Evolutionary conservation across 2,888 invertebrate species (phyloP), one percentile per base, ranked within the genome.

Genomic region (Aethes cnicana): DNA sequence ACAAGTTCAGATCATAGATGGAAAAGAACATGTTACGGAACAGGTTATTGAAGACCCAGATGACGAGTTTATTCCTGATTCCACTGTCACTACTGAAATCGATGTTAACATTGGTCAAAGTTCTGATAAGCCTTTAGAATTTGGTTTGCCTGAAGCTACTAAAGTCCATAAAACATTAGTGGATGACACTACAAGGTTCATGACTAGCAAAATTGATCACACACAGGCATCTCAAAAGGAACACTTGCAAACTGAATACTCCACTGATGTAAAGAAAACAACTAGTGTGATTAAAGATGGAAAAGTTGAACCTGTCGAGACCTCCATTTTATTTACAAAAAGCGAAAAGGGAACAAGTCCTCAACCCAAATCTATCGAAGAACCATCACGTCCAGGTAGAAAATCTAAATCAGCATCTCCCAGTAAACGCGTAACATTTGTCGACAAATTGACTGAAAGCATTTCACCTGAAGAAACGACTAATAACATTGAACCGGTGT

Each of bases 51-150:
- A 61, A 43, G 60, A 61, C 33, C 58, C 62, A 18, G 76, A 73
- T 69, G 93, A 93, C 48, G 75, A 79, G 53, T 78, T 61, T 48
- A 30, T 75, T 26, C 75, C 82, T 9, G 72, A 77, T 11, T 66
- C 78, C 1, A 79, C 77, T 23, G 58, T 81, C 0, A 74, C 71
- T 21, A 70, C 81, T 47, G 72, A 77, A 41, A 75, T 81, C 35
- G 66, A 77, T 48, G 62, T 82, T 0, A 71, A 74, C 42, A 60
- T 83, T 25, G 58, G 53, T 11, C 59, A 66, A 53, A 33, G 49
- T n/a, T 54, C 52, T 30, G 36, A 46, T 7, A 36, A n/a, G n/a
- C n/a, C n/a, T n/a, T n/a, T n/a, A n/a, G n/a, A n/a, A n/a, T n/a
- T n/a, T n/a, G n/a, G n/a, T n/a, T n/a, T 55, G 12, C 46, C 58